phyloP scores from a whole-genome alignment of 2,888 invertebrate species.

The Andricus quercusramuli region DNA sequence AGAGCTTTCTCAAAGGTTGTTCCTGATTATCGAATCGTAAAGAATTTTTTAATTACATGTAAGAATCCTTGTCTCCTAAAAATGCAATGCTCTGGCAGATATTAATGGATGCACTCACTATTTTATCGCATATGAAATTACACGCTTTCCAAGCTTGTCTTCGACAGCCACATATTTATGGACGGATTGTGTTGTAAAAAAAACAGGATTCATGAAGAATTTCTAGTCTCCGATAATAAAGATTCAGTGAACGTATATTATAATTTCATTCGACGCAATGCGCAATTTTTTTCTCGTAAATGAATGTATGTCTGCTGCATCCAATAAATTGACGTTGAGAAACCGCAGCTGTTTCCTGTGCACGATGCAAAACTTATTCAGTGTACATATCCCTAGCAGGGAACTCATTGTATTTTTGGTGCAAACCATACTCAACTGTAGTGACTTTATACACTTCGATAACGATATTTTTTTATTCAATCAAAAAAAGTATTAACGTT shows the following conservation, averaged over 20 bases:
- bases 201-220: not conserved
- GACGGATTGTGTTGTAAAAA: not conserved
- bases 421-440: not conserved
- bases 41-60: too few species aligned
- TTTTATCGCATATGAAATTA: not conserved
- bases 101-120: not conserved
- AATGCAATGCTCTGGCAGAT: too few species aligned
- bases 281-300: not conserved
- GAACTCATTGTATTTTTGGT: not conserved
- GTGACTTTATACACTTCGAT: not conserved
- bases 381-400: not conserved
- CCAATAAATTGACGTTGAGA: not conserved
- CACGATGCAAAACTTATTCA: not conserved
- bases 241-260: not conserved
- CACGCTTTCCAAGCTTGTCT: not conserved
- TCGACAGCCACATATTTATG: not conserved
- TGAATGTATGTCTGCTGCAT: not conserved
- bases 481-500: too few species aligned
- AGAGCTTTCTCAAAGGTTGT: too few species aligned
- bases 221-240: not conserved
- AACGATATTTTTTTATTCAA: too few species aligned
- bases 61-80: too few species aligned
- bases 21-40: too few species aligned
- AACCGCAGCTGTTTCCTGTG: not conserved
- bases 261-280: conserved; percentile 1